phyloP scores from a whole-genome alignment of 2,888 invertebrate genomes.

The Dioctria linearis region DNA sequence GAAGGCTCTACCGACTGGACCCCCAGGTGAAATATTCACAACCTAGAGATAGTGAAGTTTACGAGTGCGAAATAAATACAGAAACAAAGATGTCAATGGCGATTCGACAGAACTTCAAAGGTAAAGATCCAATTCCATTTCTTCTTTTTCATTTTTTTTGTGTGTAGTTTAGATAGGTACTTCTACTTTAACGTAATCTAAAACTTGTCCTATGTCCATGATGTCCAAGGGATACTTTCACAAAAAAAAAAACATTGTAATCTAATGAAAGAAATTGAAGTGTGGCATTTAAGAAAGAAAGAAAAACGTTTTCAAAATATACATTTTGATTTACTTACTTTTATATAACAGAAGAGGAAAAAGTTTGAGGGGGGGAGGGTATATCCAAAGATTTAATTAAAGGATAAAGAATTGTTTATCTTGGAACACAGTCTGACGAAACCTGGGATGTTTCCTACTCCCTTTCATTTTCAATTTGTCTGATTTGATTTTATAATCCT shows the following conservation, averaged over 20 bases:
- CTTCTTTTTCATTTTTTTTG: too few relatives aligned
- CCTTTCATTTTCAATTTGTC: background rate
- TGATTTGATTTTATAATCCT: slow-evolving; percentile 16
- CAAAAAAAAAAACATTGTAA: slow-evolving; percentile 24
- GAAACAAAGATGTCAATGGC: slow-evolving; percentile 92
- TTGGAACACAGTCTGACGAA: background rate
- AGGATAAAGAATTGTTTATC: background rate
- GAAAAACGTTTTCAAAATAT: too few relatives aligned
- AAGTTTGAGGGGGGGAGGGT: background rate
- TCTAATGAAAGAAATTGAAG: slow-evolving; percentile 23
- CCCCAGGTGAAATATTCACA: slow-evolving; percentile 90
- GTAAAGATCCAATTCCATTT: slow-evolving; percentile 69
- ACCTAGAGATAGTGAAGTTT: slow-evolving; percentile 83
- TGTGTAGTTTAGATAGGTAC: too few relatives aligned
- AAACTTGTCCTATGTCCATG: background rate
- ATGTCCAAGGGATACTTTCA: too few relatives aligned
- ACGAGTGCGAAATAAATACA: slow-evolving; percentile 78
- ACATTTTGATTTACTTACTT: slow-evolving; percentile 10
- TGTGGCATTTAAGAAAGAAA: background rate
- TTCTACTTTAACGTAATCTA: too few relatives aligned
- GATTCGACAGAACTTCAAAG: slow-evolving; percentile 87
- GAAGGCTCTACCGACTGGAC: slow-evolving; percentile 91
- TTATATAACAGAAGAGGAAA: too few relatives aligned
- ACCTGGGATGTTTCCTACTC: background rate
- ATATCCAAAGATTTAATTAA: background rate